A percentile compares a stretch with the other conserved stretches of the same genome.
Evolutionary conservation across 2,113 vertebrate genomes (phyloP).

Genomic region (Asarcornis scutulata): DNA sequence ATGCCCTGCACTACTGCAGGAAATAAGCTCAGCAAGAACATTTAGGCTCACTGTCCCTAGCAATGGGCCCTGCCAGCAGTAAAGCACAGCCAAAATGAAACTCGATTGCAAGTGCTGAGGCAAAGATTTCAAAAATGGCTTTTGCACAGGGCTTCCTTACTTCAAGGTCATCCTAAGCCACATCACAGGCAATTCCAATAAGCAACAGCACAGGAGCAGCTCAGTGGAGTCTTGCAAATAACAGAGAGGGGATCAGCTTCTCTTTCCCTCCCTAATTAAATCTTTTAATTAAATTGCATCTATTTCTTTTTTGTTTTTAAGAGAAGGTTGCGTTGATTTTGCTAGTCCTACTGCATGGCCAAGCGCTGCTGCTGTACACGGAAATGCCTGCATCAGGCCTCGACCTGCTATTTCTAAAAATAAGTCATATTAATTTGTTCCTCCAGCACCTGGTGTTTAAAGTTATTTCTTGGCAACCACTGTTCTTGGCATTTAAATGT

Average conservation of each 20-base stretch:
- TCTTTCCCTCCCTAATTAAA: background rate
- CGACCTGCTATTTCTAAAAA: background rate
- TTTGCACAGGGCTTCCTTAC: background rate
- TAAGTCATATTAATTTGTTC: constrained; percentile 29
- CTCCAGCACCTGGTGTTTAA: constrained; percentile 17
- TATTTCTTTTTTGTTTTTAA: background rate
- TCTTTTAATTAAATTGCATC: background rate
- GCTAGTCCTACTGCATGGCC: background rate
- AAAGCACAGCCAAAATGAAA: background rate
- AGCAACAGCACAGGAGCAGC: background rate
- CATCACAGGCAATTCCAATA: background rate
- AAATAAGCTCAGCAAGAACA: constrained; percentile 3
- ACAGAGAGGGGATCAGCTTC: background rate
- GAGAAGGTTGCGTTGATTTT: background rate
- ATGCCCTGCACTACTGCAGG: background rate
- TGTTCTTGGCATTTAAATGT: constrained; percentile 23
- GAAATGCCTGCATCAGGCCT: background rate
- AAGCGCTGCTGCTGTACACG: background rate
- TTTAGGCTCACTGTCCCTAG: background rate
- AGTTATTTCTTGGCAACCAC: constrained; percentile 46
- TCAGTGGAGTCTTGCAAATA: background rate
- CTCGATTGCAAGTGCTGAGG: background rate
- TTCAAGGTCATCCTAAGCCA: background rate
- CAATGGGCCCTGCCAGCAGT: background rate
- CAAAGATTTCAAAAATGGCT: background rate